phyloP scores from a whole-genome alignment of 2,797 vertebrate genomes.

The Limnodromus scolopaceus region DNA sequence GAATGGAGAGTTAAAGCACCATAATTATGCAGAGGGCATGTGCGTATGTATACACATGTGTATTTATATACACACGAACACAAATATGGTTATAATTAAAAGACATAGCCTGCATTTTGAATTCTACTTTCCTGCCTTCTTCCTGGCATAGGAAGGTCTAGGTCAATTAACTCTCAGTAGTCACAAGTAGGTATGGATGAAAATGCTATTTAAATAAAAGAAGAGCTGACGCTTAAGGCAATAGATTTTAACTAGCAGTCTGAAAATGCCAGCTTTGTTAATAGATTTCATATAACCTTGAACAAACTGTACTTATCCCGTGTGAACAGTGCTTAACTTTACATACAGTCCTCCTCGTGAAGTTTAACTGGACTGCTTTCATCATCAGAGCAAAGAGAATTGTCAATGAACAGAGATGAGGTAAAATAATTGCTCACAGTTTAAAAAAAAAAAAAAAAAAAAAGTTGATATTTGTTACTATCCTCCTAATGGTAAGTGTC shows the following conservation, averaged over 20 bases:
- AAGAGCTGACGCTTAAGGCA: background rate
- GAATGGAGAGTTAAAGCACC: background rate
- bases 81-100: background rate
- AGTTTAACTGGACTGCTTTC: background rate
- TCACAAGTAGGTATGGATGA: background rate
- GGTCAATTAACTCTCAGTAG: background rate
- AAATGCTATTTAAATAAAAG: background rate
- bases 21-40: fast-evolving
- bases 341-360: fast-evolving
- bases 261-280: background rate
- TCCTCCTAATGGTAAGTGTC: background rate
- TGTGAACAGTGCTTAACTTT: background rate
- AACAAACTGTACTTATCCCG: background rate
- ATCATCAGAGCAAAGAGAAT: background rate
- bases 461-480: background rate
- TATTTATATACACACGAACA: background rate
- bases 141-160: background rate
- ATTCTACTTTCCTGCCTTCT: background rate
- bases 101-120: background rate
- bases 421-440: background rate
- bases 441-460: background rate
- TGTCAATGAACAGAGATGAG: background rate
- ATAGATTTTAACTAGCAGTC: background rate
- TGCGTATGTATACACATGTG: fast-evolving
- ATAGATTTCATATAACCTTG: background rate